phyloP scores from a whole-genome alignment of 2,888 invertebrate genomes.

The Trichopria drosophilae region DNA sequence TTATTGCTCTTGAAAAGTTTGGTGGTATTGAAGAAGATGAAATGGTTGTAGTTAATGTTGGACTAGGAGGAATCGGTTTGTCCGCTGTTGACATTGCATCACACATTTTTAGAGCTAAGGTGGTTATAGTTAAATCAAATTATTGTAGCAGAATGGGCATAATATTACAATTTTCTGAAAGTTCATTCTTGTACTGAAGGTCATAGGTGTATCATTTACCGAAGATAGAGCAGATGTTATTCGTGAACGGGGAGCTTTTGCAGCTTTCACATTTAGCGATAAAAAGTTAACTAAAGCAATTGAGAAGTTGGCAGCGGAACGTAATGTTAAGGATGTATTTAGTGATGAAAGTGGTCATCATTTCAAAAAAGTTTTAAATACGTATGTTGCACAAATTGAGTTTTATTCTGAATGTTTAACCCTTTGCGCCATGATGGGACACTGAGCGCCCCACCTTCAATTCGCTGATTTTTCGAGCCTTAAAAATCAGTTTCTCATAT shows the following conservation, averaged over 20 bases:
- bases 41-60: slow-evolving; percentile 68
- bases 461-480: no score
- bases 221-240: slow-evolving; percentile 65
- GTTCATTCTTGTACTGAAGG: slow-evolving; percentile 55
- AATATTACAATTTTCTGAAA: neutral
- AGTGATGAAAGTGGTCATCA: slow-evolving; percentile 68
- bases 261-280: slow-evolving; percentile 65
- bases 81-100: slow-evolving; percentile 72
- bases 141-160: neutral
- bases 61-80: slow-evolving; percentile 66
- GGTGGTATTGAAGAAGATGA: slow-evolving; percentile 61
- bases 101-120: slow-evolving; percentile 69
- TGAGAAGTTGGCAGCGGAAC: slow-evolving; percentile 62
- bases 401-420: neutral
- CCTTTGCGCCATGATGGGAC: no score
- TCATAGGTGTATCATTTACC: slow-evolving; percentile 70
- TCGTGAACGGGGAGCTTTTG: slow-evolving; percentile 67
- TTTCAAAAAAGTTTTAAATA: slow-evolving; percentile 63
- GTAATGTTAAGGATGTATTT: slow-evolving; percentile 67
- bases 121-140: slow-evolving; percentile 39
- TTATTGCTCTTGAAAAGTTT: slow-evolving; percentile 65
- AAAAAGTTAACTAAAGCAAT: slow-evolving; percentile 63
- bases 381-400: slow-evolving; percentile 58
- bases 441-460: no score
- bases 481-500: no score